Conservation (phyloP, 2,797 vertebrate genomes). For the Tarsius wallacei region DNA sequence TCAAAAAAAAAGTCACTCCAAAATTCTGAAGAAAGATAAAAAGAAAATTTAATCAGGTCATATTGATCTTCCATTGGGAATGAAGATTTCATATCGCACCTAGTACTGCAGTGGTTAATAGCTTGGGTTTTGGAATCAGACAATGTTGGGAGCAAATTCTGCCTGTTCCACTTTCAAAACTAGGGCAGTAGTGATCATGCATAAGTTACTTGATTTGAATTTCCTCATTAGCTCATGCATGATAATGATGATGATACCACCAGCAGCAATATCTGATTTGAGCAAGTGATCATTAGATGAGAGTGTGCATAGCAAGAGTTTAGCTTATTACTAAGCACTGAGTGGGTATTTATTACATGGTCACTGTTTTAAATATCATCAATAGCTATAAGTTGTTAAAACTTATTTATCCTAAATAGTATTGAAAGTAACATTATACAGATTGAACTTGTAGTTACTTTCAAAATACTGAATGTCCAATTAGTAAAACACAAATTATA, state of each 20-base stretch:
- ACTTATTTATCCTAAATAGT: not conserved
- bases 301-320: not conserved
- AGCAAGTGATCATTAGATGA: not conserved
- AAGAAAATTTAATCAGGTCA: not conserved
- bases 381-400: not conserved
- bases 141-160: not conserved
- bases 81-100: not conserved
- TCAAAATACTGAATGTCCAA: not conserved
- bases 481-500: not conserved
- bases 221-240: not conserved
- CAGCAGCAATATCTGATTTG: not conserved
- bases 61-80: not conserved
- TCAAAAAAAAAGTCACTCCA: not conserved
- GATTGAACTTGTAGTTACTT: not conserved
- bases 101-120: too few relatives aligned
- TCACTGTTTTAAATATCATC: not conserved
- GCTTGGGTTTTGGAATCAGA: not conserved
- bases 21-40: not conserved
- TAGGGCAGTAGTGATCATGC: accelerated
- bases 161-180: not conserved
- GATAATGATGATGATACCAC: not conserved
- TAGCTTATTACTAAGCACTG: not conserved
- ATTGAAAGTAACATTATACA: not conserved
- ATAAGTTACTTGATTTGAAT: not conserved
- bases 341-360: not conserved